phyloP scores from a whole-genome alignment of 2,888 invertebrate species.

The Euzetes globulus region DNA sequence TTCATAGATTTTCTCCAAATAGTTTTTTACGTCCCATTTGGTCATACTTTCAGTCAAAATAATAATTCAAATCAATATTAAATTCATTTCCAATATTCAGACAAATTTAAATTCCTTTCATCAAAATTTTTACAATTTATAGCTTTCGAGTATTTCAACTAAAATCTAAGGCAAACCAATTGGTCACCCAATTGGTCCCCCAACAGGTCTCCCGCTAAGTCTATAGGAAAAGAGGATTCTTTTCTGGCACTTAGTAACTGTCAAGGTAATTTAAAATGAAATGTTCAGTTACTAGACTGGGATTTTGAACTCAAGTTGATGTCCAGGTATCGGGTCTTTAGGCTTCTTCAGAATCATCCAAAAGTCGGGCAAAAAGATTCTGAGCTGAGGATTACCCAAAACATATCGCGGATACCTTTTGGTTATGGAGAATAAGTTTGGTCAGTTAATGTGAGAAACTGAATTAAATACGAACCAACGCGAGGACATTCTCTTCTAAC shows the following conservation, averaged over 20 bases:
- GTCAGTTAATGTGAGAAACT: background rate
- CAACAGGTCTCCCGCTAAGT: no score
- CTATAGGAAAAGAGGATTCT: no score
- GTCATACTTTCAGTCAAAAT: conserved; percentile 62
- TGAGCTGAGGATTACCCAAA: conserved; percentile 83
- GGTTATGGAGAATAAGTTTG: background rate
- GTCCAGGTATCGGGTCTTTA: conserved; percentile 58
- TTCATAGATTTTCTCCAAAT: conserved; percentile 90
- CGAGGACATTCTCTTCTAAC: background rate
- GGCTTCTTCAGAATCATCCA: conserved; percentile 82
- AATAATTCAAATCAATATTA: background rate
- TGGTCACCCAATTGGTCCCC: no score
- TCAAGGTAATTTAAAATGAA: background rate
- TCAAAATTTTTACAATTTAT: no score
- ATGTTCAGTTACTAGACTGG: conserved; percentile 64
- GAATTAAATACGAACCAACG: conserved; percentile 9
- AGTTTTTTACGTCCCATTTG: conserved; percentile 75
- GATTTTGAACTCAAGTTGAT: conserved; percentile 77
- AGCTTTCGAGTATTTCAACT: no score
- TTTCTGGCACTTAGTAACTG: no score
- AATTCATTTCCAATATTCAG: no score
- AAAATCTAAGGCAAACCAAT: no score
- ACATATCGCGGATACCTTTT: conserved; percentile 73
- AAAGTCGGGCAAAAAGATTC: conserved; percentile 90
- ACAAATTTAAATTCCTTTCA: no score